Conservation (phyloP, 2,888 invertebrate species). For the Acleris sparsana region DNA sequence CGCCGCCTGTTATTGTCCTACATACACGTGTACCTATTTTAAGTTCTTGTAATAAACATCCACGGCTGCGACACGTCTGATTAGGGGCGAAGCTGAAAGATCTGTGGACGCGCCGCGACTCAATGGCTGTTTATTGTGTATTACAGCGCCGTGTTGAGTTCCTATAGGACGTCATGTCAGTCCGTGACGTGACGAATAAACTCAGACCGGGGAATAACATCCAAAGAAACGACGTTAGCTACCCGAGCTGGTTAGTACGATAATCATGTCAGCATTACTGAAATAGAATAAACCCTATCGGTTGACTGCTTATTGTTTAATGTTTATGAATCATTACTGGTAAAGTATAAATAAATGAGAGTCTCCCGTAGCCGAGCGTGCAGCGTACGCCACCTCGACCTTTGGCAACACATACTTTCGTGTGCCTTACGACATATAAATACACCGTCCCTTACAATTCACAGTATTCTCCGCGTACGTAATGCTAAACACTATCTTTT, state of each 20-base stretch:
- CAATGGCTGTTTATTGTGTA: conserved; percentile 54
- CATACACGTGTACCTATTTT: conserved; percentile 76
- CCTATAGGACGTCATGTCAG: conserved; percentile 36
- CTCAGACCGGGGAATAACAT: background rate
- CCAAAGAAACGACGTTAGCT: background rate
- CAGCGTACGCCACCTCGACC: conserved; percentile 31
- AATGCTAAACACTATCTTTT: conserved; percentile 50
- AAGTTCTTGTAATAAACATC: conserved; percentile 73
- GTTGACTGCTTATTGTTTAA: conserved; percentile 12
- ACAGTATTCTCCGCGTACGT: conserved; percentile 35
- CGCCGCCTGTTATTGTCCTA: conserved; percentile 71
- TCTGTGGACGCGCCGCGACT: conserved; percentile 56
- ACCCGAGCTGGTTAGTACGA: background rate
- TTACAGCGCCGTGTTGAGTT: conserved; percentile 52
- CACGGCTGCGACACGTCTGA: conserved; percentile 62
- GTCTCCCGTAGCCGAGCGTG: background rate
- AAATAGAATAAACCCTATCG: conserved; percentile 14
- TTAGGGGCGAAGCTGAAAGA: conserved; percentile 69
- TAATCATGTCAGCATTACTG: conserved; percentile 18
- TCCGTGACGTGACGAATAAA: conserved; percentile 6
- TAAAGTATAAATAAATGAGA: conserved; percentile 10
- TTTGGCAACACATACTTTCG: conserved; percentile 33
- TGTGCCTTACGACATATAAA: conserved; percentile 31
- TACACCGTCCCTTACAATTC: conserved; percentile 31
- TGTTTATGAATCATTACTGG: conserved; percentile 22